These are phyloP conservation scores for Phrixothrix hirtus DNA, from an alignment of 2,888 invertebrate species.

Conservation along the genomic window DNA sequence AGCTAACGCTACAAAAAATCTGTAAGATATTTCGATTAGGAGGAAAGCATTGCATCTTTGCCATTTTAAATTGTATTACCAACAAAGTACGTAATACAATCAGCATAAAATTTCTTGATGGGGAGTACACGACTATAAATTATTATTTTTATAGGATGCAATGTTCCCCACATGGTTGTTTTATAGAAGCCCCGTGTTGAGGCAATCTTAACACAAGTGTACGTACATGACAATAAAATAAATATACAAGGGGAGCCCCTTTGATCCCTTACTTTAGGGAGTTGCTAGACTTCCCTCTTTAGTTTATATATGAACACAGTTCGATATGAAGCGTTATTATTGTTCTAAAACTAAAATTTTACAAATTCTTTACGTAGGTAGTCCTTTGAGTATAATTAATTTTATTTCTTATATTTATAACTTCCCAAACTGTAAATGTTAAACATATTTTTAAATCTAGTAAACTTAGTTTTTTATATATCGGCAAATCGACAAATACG, in stretches of 20 bases:
- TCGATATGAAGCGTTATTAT: neutral
- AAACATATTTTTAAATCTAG: no score
- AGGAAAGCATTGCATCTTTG: no score
- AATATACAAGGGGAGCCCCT: constrained; percentile 52
- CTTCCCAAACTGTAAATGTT: no score
- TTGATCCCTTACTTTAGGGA: constrained; percentile 45
- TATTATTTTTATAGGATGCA: constrained; percentile 28
- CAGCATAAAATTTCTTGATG: constrained; percentile 31
- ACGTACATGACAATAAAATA: constrained; percentile 56
- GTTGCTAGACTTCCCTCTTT: constrained; percentile 22
- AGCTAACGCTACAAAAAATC: neutral
- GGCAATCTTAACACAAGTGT: constrained; percentile 54
- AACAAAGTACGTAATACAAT: constrained; percentile 28
- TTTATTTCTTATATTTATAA: no score
- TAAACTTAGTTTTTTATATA: no score
- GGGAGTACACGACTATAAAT: constrained; percentile 24
- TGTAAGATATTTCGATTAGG: neutral
- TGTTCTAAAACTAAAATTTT: neutral
- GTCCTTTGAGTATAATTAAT: no score
- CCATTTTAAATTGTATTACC: constrained; percentile 19
- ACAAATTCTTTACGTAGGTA: no score
- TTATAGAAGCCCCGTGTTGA: no score
- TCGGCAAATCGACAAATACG: no score
- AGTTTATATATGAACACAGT: constrained; percentile 7
- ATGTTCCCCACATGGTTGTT: constrained; percentile 17